A percentile compares a stretch with the other conserved stretches of the same genome.
Evolutionary conservation across 2,113 vertebrate genomes (phyloP).

Genomic region (Leucopsar rothschildi): DNA sequence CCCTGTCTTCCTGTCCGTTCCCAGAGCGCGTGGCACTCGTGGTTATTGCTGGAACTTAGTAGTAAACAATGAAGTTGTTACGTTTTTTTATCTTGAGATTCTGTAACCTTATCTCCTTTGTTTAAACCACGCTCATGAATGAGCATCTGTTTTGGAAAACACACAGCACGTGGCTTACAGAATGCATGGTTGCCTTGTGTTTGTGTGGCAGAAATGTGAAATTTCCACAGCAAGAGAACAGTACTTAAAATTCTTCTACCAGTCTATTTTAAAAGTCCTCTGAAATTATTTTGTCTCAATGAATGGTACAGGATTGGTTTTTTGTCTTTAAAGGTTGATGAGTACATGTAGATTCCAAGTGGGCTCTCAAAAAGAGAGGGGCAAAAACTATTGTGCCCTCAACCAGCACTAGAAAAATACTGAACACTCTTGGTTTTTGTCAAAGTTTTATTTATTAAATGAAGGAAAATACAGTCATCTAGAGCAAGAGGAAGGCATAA

Average conservation of each 20-base stretch:
- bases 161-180: background rate
- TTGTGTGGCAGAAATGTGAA: background rate
- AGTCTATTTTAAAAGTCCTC: background rate
- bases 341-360: background rate
- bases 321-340: background rate
- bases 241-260: background rate
- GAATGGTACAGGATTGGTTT: background rate
- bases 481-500: background rate
- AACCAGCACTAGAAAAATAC: background rate
- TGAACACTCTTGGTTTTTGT: background rate
- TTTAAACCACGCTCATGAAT: background rate
- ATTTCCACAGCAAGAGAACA: background rate
- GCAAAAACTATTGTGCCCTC: background rate
- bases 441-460: background rate
- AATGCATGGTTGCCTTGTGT: background rate
- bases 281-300: background rate
- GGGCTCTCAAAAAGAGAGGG: background rate
- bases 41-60: background rate
- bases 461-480: background rate
- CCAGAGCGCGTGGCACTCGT: background rate
- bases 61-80: conserved; percentile 39
- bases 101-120: conserved; percentile 34
- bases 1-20: background rate
- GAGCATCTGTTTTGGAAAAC: conserved; percentile 26
- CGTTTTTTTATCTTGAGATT: conserved; percentile 30